Percentiles rank a stretch among this genome's conserved stretches.
These are phyloP conservation scores for Digitonthophagus gazella DNA, from an alignment of 2,888 invertebrate genomes.

Conservation along the genomic window DNA sequence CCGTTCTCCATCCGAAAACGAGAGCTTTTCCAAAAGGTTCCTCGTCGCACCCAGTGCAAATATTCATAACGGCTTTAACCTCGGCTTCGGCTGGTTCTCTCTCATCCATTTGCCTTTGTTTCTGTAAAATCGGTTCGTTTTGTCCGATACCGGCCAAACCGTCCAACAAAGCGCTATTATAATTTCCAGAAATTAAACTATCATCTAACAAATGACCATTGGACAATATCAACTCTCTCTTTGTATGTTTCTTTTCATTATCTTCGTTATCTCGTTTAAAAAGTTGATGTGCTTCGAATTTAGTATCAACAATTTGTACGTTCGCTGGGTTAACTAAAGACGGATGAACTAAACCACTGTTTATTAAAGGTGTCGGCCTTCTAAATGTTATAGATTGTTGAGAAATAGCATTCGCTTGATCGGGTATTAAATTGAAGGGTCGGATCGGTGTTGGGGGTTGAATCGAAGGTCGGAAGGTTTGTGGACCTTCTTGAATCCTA, in stretches of 20 bases:
- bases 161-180: conserved; percentile 57
- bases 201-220: conserved; percentile 71
- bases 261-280: conserved; percentile 48
- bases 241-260: conserved; percentile 56
- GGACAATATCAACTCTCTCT: conserved; percentile 65
- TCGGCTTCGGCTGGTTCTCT: conserved; percentile 82
- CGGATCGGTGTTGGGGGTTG: conserved; percentile 20
- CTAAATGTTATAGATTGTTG: conserved; percentile 29
- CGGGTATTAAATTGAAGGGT: conserved; percentile 26
- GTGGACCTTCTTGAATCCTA: conserved; percentile 26
- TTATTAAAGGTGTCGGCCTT: conserved; percentile 34
- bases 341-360: conserved; percentile 45
- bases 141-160: conserved; percentile 72
- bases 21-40: conserved; percentile 81
- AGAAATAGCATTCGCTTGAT: conserved; percentile 37
- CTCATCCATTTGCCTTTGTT: conserved; percentile 67
- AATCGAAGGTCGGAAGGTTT: conserved; percentile 23
- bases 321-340: conserved; percentile 58
- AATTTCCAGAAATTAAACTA: conserved; percentile 47
- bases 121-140: conserved; percentile 57
- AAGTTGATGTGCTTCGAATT: conserved; percentile 51
- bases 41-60: conserved; percentile 71
- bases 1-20: conserved; percentile 73
- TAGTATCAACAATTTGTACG: conserved; percentile 63
- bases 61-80: conserved; percentile 74